Evolutionary conservation across 2,113 vertebrate species (phyloP), one percentile per base, ranked within the genome.

Genomic region (Cyrtonyx montezumae): DNA sequence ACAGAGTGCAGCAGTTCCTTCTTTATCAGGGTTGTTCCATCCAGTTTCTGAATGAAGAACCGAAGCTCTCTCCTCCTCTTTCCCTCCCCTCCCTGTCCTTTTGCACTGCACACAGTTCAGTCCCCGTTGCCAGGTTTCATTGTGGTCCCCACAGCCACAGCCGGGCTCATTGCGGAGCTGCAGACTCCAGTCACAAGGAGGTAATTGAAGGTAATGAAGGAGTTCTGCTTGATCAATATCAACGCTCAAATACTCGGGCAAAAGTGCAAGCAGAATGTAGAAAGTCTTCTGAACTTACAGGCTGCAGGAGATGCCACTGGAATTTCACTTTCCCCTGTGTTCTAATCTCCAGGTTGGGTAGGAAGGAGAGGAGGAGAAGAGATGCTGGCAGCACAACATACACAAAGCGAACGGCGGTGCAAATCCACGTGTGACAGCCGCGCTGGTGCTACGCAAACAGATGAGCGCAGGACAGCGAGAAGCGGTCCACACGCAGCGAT

Each of bases 351-450:
- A 34, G 66, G 9, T 1, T 48, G n/a, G 62, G 21, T 5, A 22
- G 55, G 23, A 76, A 19, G 79, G 67, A 48, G 62, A 22, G 13
- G 30, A 82, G n/a, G n/a, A 79, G 68, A 48, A 79, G 68, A 48
- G 55, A 6, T 5, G 1, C 0, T 2, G 23, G 1, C 30, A 5
- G 56, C 56, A 56, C 45, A 23, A 9, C 11, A 4, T 0, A 6
- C 28, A 13, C 0, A 4, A 1, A 49, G 46, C 34, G n/a, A 19
- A 19, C 21, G 34, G 66, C 0, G 3, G 11, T 6, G 4, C 69
- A 11, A 76, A 32, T 0, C 67, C 49, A 22, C 14, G 16, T 43
- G 30, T 8, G 18, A 40, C 62, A 66, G 3, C 13, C 4, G 3
- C n/a, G 1, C 23, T 1, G 26, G 9, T 1, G 51, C 2, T 21